phyloP scores from a whole-genome alignment of 2,888 invertebrate species.

The Allophyes oxyacanthae region DNA sequence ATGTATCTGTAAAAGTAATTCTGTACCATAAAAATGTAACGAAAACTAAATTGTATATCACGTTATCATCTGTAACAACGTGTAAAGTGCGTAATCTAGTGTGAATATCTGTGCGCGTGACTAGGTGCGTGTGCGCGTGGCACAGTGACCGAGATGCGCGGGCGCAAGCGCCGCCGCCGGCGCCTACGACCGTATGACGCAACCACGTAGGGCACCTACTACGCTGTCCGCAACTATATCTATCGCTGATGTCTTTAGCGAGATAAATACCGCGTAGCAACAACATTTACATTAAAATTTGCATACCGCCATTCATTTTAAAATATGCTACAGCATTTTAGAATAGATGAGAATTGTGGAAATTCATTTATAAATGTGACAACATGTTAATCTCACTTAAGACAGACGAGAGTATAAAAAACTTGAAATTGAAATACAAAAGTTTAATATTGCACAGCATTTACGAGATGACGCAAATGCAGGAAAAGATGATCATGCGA shows the following conservation, averaged over 20 bases:
- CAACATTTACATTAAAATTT: conserved; percentile 29
- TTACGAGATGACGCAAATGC: conserved; percentile 28
- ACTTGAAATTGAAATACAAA: conserved; percentile 17
- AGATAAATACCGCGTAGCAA: conserved; percentile 52
- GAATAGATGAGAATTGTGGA: conserved; percentile 22
- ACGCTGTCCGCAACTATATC: conserved; percentile 53
- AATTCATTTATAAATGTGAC: conserved; percentile 43
- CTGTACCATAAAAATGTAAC: conserved; percentile 39
- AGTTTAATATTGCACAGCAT: conserved; percentile 22
- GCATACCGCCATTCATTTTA: conserved; percentile 37
- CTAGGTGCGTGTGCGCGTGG: conserved; percentile 68
- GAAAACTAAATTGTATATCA: conserved; percentile 24
- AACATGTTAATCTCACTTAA: conserved; percentile 38
- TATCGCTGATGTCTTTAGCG: conserved; percentile 34
- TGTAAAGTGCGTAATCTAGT: conserved; percentile 50
- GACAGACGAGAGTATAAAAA: conserved; percentile 17
- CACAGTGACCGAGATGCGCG: conserved; percentile 78
- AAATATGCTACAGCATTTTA: conserved; percentile 30
- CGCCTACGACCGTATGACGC: conserved; percentile 63
- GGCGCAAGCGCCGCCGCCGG: conserved; percentile 58
- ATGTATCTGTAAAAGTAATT: conserved; percentile 41
- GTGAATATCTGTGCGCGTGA: conserved; percentile 64
- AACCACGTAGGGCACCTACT: conserved; percentile 59
- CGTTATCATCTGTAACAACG: conserved; percentile 29
- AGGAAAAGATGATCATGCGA: conserved; percentile 14